Conservation (phyloP, 1,140 invertebrate genomes). For the Aphidius gifuensis region DNA sequence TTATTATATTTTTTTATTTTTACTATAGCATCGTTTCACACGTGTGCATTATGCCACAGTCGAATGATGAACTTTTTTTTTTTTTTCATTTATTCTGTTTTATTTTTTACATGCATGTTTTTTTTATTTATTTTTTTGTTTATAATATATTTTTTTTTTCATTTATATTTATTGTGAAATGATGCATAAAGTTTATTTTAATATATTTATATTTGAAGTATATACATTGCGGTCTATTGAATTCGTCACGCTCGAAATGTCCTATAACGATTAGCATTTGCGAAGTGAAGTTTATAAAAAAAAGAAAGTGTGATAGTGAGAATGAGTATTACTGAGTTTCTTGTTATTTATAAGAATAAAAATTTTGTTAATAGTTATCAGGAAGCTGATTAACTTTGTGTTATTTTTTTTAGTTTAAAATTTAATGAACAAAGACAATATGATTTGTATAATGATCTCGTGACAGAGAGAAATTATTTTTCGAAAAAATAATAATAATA, state of each 20-base stretch:
- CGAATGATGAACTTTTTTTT: slow-evolving; percentile 11
- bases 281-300: neutral
- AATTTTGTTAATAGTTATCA: slow-evolving; percentile 28
- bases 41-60: slow-evolving; percentile 15
- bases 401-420: slow-evolving; percentile 24
- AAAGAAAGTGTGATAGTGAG: slow-evolving; percentile 8
- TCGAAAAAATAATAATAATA: slow-evolving; percentile 1
- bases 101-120: neutral
- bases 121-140: neutral
- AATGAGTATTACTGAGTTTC: slow-evolving; percentile 1
- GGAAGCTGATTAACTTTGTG: slow-evolving; percentile 25
- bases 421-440: slow-evolving; percentile 26
- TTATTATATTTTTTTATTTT: slow-evolving; percentile 15
- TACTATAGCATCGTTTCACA: neutral
- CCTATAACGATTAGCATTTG: slow-evolving; percentile 22
- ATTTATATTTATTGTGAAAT: neutral
- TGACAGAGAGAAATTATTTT: slow-evolving; percentile 30
- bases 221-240: slow-evolving; percentile 14
- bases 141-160: neutral
- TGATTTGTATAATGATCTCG: neutral
- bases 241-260: slow-evolving; percentile 12
- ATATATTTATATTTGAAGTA: slow-evolving; percentile 4
- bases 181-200: slow-evolving; percentile 1
- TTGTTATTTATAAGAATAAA: neutral
- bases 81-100: slow-evolving; percentile 14